These are phyloP conservation scores for Ariolimax columbianus DNA, from an alignment of 2,888 invertebrate genomes.

Conservation along the genomic window DNA sequence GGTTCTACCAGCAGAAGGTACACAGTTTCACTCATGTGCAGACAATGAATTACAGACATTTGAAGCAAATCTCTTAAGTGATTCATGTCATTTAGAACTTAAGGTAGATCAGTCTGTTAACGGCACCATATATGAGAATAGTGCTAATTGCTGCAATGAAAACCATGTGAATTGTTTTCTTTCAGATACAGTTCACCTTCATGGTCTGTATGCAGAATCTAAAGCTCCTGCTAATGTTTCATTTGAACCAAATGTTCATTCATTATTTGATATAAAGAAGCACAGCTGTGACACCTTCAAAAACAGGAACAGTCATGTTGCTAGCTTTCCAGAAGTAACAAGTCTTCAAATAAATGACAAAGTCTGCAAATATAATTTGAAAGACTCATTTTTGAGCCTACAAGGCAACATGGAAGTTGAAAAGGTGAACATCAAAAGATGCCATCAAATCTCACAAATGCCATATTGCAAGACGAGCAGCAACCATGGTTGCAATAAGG, in stretches of 20 bases:
- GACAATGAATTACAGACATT: background rate
- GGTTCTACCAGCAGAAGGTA: conserved; percentile 1
- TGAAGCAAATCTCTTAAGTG: no score
- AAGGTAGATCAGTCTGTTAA: background rate
- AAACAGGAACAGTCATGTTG: background rate
- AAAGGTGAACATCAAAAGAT: background rate
- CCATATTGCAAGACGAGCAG: background rate
- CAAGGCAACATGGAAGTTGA: background rate
- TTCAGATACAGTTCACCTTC: background rate
- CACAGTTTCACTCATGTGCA: background rate
- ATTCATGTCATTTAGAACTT: background rate
- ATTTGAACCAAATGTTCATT: background rate
- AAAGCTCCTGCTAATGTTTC: background rate
- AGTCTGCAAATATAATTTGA: background rate
- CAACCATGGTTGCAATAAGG: background rate
- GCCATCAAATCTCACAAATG: background rate
- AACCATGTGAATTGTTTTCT: background rate
- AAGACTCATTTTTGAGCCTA: background rate
- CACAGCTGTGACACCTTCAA: background rate
- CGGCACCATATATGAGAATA: background rate
- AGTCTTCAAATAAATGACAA: background rate
- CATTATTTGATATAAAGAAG: background rate
- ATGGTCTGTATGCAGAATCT: background rate
- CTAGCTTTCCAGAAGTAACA: background rate
- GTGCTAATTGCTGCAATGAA: background rate